A percentile compares a stretch with the other conserved stretches of the same genome.
phyloP scores from a whole-genome alignment of 2,113 vertebrate genomes.

The Myotis davidii region DNA sequence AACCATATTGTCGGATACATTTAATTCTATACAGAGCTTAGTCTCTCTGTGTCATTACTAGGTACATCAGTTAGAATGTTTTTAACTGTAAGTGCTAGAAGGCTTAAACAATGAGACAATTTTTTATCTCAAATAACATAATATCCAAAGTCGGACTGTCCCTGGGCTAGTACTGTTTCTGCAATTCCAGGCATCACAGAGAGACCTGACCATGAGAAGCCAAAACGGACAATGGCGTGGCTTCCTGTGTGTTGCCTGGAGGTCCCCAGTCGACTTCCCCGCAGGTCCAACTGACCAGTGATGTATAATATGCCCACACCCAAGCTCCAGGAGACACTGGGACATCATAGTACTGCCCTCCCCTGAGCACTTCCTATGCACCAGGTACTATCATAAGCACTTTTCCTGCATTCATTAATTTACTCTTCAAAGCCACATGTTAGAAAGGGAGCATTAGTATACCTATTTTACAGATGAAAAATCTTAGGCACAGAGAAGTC shows the following conservation, averaged over 20 bases:
- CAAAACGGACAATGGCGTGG: not conserved
- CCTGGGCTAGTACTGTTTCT: not conserved
- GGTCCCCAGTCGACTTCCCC: not conserved
- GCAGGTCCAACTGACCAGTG: not conserved
- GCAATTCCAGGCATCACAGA: not conserved
- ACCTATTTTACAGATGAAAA: not conserved
- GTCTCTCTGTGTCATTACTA: not conserved
- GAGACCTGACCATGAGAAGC: not conserved
- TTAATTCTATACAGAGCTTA: not conserved
- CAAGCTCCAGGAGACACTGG: not conserved
- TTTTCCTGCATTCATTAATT: not conserved
- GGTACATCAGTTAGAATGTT: not conserved
- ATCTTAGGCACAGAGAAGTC: not conserved
- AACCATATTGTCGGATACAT: not conserved
- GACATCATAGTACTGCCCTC: not conserved
- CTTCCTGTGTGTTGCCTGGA: not conserved
- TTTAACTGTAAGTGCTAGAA: not conserved
- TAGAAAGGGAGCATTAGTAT: not conserved
- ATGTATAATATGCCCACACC: not conserved
- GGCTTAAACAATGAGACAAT: not conserved
- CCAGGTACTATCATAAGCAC: not conserved
- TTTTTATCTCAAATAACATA: constrained; percentile 28
- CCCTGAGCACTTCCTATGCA: not conserved
- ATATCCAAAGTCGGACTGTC: not conserved
- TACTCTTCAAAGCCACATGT: not conserved